Evolutionary conservation across 2,888 invertebrate species (phyloP), one percentile per base, ranked within the genome.

Genomic region (Phaonia tiefii): DNA sequence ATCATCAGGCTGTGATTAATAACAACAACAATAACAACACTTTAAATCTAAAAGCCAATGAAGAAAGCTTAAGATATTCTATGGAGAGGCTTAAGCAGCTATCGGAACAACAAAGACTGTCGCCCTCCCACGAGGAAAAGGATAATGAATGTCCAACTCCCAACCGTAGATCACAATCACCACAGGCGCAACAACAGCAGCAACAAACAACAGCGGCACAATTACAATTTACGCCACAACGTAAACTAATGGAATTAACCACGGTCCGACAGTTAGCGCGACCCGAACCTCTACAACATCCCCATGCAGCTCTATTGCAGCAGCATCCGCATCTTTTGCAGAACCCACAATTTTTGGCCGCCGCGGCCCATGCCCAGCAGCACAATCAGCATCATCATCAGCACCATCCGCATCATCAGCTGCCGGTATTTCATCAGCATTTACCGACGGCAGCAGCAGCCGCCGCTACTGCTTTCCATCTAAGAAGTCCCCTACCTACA

Each of bases 81-180:
- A 88, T 91, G 39, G 91, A 91, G 76, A 86, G 90, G 1, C 84
- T 91, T 2, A 91, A 91, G 84, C 89, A 91, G 81, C 86, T 91
- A 83, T 87, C 89, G 20, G 91, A 91, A 75, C 83, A 86, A 1
- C 90, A 87, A 84, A 87, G 90, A n/a, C 83, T 90, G 1, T 90
- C 90, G 86, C 86, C 84, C 1, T 86, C 85, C 1, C 85, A 83
- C 1, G 67, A 46, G 0, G 58, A 46, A 15, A 86, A 88, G 26
- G 71, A 73, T 31, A 80, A 79, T 58, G 37, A 13, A 15, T 15
- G 15, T 22, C 17, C 15, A 11, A n/a, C 39, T 81, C 75, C 42
- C 69, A 70, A 82, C 2, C 83, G 86, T 0, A 83, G 85, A 1
- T 86, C 86, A 0, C 87, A 85, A 17, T 85, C 37, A 3, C 39